Evolutionary conservation across 1,140 invertebrate genomes (phyloP).

Genomic region (Branchinecta lindahli): DNA sequence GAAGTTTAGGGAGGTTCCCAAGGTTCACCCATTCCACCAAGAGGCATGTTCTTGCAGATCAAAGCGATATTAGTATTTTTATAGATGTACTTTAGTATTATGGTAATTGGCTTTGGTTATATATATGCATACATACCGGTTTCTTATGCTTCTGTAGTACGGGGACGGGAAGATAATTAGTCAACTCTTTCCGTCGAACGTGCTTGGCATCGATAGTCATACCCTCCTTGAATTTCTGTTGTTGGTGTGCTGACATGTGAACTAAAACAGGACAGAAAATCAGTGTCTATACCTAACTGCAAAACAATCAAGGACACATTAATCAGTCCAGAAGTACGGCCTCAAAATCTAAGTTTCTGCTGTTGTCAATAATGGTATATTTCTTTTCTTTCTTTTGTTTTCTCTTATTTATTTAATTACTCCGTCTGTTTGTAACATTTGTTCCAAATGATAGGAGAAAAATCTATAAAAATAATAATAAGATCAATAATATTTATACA

Average conservation of each 20-base stretch:
- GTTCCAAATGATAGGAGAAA: too few species aligned
- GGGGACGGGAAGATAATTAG: slow-evolving; percentile 51
- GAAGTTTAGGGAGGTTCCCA: too few species aligned
- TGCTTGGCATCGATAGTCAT: slow-evolving; percentile 69
- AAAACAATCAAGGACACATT: slow-evolving; percentile 10
- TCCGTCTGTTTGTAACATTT: too few species aligned
- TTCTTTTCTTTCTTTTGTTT: too few species aligned
- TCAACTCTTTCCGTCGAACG: slow-evolving; percentile 48
- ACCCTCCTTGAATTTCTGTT: slow-evolving; percentile 68
- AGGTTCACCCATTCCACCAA: too few species aligned
- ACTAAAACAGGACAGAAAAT: slow-evolving; percentile 36
- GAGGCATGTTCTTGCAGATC: too few species aligned
- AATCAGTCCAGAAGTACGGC: not conserved
- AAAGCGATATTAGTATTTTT: too few species aligned
- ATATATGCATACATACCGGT: not conserved
- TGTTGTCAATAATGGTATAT: too few species aligned
- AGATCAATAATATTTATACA: too few species aligned
- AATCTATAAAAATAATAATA: too few species aligned
- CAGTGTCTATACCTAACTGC: slow-evolving; percentile 12
- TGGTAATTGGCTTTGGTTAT: not conserved
- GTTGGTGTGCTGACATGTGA: slow-evolving; percentile 42
- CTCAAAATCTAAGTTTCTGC: not conserved
- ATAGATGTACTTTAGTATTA: too few species aligned
- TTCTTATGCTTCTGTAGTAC: slow-evolving; percentile 40
- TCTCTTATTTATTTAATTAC: too few species aligned